Conservation (phyloP, 2,888 invertebrate species). For the Nymphalis urticae region DNA sequence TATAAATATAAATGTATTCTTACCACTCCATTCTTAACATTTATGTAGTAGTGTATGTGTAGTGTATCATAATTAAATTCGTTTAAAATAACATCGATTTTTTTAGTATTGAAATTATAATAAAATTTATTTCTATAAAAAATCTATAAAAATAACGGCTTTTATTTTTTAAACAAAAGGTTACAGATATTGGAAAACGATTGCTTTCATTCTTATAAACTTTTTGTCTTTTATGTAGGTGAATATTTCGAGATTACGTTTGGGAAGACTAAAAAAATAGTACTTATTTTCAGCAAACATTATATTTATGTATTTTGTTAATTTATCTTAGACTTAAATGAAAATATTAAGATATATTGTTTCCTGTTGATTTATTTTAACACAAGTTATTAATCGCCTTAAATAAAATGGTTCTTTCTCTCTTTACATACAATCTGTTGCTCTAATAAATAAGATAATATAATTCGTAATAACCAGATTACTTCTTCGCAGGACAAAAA, state of each 20-base stretch:
- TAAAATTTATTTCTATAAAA: background rate
- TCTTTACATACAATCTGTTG: too few relatives aligned
- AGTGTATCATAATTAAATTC: slow-evolving; percentile 2
- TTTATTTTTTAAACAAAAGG: background rate
- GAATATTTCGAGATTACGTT: background rate
- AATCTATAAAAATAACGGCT: background rate
- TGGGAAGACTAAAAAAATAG: background rate
- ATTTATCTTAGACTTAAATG: too few relatives aligned
- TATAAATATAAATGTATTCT: too few relatives aligned
- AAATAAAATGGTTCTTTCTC: too few relatives aligned
- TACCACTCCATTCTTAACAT: too few relatives aligned
- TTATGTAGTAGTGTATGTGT: too few relatives aligned
- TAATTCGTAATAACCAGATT: background rate
- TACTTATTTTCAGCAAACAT: background rate
- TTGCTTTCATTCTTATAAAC: slow-evolving; percentile 2
- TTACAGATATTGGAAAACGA: slow-evolving; percentile 1
- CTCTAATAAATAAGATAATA: background rate
- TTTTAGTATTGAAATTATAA: background rate
- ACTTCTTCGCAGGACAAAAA: background rate
- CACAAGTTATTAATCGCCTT: too few relatives aligned
- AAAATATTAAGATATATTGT: too few relatives aligned
- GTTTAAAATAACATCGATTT: background rate
- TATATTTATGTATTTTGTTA: too few relatives aligned
- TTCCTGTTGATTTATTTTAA: too few relatives aligned
- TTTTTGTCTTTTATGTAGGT: slow-evolving; percentile 2